Conservation (phyloP, 1,140 invertebrate species). For the Drosophila yakuba region DNA sequence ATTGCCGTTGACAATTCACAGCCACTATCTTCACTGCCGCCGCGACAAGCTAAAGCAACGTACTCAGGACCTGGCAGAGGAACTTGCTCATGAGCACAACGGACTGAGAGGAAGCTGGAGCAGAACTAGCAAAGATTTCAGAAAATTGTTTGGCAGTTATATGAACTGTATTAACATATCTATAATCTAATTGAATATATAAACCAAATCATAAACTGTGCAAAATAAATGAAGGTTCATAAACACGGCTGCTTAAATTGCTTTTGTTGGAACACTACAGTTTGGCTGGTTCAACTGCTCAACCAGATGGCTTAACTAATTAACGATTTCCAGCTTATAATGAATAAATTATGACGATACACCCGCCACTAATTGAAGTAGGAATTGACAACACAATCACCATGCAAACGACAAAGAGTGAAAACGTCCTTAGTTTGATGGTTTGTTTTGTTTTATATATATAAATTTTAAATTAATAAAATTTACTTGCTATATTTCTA, state of each 20-base stretch:
- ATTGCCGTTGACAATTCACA: constrained; percentile 87
- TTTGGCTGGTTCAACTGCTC: no score
- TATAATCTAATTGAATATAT: no score
- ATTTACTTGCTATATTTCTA: constrained; percentile 81
- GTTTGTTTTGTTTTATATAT: constrained; percentile 71
- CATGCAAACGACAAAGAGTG: not conserved
- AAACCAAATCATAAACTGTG: no score
- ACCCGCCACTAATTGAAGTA: not conserved
- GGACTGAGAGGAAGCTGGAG: not conserved
- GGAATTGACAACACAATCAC: not conserved
- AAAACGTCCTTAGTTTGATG: constrained; percentile 43
- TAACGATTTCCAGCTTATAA: no score
- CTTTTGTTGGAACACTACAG: no score
- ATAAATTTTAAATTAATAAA: constrained; percentile 83
- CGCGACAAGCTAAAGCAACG: constrained; percentile 86
- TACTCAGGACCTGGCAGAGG: not conserved
- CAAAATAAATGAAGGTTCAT: no score
- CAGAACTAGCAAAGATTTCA: no score
- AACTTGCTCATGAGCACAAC: not conserved
- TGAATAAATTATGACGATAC: not conserved
- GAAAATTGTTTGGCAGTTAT: no score
- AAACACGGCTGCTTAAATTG: no score
- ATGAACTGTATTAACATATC: no score
- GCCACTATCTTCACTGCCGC: constrained; percentile 97
- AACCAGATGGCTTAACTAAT: no score